These are phyloP conservation scores for Lycaon pictus DNA, from an alignment of 2,113 vertebrate genomes.

Conservation along the genomic window DNA sequence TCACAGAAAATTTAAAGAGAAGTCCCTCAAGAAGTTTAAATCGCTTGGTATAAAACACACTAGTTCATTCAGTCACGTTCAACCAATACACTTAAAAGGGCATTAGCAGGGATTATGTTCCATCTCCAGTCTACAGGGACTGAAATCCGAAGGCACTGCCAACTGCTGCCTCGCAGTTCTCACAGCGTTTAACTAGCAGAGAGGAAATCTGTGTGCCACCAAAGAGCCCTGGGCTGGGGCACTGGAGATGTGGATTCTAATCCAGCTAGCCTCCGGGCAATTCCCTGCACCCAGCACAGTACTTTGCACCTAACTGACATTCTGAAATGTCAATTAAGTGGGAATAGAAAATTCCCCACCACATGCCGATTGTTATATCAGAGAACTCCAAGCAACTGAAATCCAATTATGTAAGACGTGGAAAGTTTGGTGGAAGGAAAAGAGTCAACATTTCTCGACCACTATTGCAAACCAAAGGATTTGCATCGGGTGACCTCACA, in stretches of 20 bases:
- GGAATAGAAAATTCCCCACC: background rate
- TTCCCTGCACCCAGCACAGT: background rate
- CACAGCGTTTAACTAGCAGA: slow-evolving; percentile 18
- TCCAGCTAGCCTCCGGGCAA: background rate
- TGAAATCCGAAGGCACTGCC: slow-evolving; percentile 32
- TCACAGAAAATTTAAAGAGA: slow-evolving; percentile 51
- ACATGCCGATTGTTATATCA: background rate
- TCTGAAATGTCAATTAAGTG: background rate
- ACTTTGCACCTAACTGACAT: background rate
- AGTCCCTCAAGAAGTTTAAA: slow-evolving; percentile 49
- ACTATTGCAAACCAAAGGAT: slow-evolving; percentile 4
- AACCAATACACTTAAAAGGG: slow-evolving; percentile 57
- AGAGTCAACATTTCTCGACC: background rate
- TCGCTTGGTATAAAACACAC: slow-evolving; percentile 58
- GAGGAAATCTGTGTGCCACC: background rate
- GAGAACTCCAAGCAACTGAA: slow-evolving; percentile 10
- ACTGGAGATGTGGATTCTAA: background rate
- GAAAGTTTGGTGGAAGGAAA: background rate
- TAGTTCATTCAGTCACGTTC: slow-evolving; percentile 14
- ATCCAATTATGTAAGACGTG: slow-evolving; percentile 4
- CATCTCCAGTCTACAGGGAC: slow-evolving; percentile 59
- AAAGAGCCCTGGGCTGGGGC: background rate
- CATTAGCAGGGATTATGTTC: slow-evolving; percentile 69
- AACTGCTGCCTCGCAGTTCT: slow-evolving; percentile 47
- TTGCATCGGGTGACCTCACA: background rate